phyloP scores from a whole-genome alignment of 2,888 invertebrate genomes.

The Agonopterix arenella region DNA sequence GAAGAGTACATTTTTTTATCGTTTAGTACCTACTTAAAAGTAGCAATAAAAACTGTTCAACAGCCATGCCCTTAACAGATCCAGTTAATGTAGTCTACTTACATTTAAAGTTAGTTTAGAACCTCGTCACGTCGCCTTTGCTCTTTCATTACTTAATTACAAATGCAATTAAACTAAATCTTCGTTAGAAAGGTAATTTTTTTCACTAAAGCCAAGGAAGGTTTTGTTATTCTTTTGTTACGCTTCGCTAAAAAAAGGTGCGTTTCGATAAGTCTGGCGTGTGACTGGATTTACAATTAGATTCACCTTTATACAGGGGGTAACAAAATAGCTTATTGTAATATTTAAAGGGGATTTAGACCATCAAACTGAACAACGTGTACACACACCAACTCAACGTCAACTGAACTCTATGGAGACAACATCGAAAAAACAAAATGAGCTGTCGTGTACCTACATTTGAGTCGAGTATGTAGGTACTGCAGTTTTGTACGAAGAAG shows the following conservation, averaged over 20 bases:
- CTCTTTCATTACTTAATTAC: constrained; percentile 35
- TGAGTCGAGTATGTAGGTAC: no score
- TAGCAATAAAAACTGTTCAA: no score
- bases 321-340: background rate
- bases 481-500: no score
- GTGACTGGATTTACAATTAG: constrained; percentile 2
- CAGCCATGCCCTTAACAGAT: background rate
- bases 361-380: no score
- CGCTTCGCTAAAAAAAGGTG: constrained; percentile 7
- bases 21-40: no score
- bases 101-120: constrained; percentile 14
- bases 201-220: constrained; percentile 9
- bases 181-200: constrained; percentile 24
- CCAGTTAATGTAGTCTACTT: constrained; percentile 4
- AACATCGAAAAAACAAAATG: no score
- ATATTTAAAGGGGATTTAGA: no score
- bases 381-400: no score
- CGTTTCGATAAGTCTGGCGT: constrained; percentile 3
- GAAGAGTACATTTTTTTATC: no score
- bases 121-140: constrained; percentile 21
- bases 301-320: background rate
- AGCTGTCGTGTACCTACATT: no score
- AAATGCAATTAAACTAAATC: constrained; percentile 33
- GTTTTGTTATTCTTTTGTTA: constrained; percentile 7
- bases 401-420: no score